A percentile compares a stretch with the other conserved stretches of the same genome.
These are phyloP conservation scores for Micromesistius poutassou DNA, from an alignment of 2,797 vertebrate genomes.

Conservation along the genomic window DNA sequence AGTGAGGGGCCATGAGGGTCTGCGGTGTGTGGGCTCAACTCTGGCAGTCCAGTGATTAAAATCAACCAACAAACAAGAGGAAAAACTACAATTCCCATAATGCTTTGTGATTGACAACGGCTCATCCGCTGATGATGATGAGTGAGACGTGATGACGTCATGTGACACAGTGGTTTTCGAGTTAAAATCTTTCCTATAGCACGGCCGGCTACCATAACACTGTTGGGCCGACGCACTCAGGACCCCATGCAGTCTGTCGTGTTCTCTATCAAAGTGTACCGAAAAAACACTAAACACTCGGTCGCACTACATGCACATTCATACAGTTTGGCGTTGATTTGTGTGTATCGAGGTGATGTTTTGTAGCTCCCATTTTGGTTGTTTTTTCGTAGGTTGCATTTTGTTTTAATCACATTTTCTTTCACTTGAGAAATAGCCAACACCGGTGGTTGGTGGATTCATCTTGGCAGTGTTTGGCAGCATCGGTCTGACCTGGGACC, in stretches of 20 bases:
- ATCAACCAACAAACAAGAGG: neutral
- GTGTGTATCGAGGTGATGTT: slow-evolving; percentile 32
- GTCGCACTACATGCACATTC: slow-evolving; percentile 34
- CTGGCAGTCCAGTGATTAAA: neutral
- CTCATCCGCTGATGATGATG: neutral
- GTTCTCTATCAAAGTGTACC: neutral
- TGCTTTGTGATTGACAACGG: neutral
- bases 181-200: too few species aligned
- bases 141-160: neutral
- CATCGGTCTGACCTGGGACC: too few species aligned
- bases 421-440: too few species aligned
- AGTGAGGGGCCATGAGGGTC: neutral
- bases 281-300: neutral
- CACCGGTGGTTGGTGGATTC: neutral
- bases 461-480: neutral
- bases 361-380: slow-evolving; percentile 29
- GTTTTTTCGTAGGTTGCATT: slow-evolving; percentile 41
- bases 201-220: too few species aligned
- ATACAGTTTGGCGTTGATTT: slow-evolving; percentile 43
- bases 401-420: neutral
- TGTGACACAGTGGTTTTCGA: too few species aligned
- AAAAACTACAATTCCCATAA: neutral
- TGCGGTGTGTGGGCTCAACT: neutral
- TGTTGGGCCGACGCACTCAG: neutral
- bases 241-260: neutral